phyloP scores from a whole-genome alignment of 2,797 vertebrate species.

The Benthosema pterotum region DNA sequence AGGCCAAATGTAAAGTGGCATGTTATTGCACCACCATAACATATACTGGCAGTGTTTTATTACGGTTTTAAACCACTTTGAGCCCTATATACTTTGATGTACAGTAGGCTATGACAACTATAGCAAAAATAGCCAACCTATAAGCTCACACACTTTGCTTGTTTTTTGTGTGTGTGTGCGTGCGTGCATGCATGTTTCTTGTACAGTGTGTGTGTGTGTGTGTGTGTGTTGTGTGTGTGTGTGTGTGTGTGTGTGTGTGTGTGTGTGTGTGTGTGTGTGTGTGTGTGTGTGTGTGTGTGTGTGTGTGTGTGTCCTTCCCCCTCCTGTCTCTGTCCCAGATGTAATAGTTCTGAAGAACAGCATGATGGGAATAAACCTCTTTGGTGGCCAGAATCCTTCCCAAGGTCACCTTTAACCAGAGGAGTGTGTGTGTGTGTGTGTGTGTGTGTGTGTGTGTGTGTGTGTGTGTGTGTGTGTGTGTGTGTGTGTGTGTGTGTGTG shows the following conservation, averaged over 20 bases:
- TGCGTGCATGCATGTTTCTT: constrained; percentile 4
- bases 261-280: constrained; percentile 5
- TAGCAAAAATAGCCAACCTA: too few species aligned
- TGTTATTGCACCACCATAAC: too few species aligned
- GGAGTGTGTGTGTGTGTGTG: not conserved
- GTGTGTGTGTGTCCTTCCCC: too few species aligned
- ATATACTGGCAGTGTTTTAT: too few species aligned
- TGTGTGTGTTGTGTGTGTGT: constrained; percentile 11
- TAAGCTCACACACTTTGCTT: too few species aligned
- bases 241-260: constrained; percentile 5
- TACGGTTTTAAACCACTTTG: too few species aligned
- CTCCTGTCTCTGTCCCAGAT: constrained; percentile 68
- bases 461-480: constrained; percentile 8
- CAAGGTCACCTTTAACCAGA: constrained; percentile 68
- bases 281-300: constrained; percentile 13
- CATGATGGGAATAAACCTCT: constrained; percentile 68
- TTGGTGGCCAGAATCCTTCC: constrained; percentile 64
- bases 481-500: not conserved
- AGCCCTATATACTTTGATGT: too few species aligned
- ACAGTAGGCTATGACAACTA: too few species aligned
- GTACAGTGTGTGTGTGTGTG: constrained; percentile 4
- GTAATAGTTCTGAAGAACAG: constrained; percentile 72
- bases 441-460: constrained; percentile 6
- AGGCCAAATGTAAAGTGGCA: too few species aligned
- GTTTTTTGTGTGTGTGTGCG: constrained; percentile 5